Evolutionary conservation across 1,140 invertebrate species (phyloP), one percentile per base, ranked within the genome.

Genomic region (Piezodorus guildinii): DNA sequence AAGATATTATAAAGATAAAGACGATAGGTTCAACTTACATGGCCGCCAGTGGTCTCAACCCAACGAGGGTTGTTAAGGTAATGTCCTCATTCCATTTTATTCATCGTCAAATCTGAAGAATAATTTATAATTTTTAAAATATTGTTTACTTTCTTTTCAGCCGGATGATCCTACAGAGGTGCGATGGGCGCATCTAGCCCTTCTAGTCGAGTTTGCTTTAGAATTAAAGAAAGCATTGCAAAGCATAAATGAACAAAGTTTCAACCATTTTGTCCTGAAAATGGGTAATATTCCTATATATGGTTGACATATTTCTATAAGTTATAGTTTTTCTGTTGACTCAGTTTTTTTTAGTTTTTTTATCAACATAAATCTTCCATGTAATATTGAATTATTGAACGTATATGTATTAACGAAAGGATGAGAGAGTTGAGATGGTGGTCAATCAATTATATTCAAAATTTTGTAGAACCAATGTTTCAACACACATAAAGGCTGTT

Each of bases 21-120:
- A 98, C 95, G 15, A 97, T 98, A 69, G 91, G 94, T 27, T 94
- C 93, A 1, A 96, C 94, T 0, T 98, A 97, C 72, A 98, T 98
- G 95, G 94, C 93, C 46, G 94, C 94, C 0, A 93, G 91, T 68
- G 95, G 94, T 46, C 79, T 95, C 67, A 91, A 88, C 71, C 81
- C 85, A 44, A 79, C 84, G 17, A 17, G 51, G 8, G 15, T 52
- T 15, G 45, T 46, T 19, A 63, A 63, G 43, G 62, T 63, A 63
- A 27, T 17, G 34, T 39, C 6, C 12, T 10, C 6, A 39, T 19
- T 1, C 3, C 49, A 52, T 16, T 52, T 52, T 52, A 52, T 52
- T 21, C 1, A 39, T 39, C 17, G 15, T 14, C 2, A 12, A 17
- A 58, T 34, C 10, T 23, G 3, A 43, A 43, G 43, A 23, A 60